These are phyloP conservation scores for Apantesis nais DNA, from an alignment of 2,888 invertebrate genomes.

Conservation along the genomic window DNA sequence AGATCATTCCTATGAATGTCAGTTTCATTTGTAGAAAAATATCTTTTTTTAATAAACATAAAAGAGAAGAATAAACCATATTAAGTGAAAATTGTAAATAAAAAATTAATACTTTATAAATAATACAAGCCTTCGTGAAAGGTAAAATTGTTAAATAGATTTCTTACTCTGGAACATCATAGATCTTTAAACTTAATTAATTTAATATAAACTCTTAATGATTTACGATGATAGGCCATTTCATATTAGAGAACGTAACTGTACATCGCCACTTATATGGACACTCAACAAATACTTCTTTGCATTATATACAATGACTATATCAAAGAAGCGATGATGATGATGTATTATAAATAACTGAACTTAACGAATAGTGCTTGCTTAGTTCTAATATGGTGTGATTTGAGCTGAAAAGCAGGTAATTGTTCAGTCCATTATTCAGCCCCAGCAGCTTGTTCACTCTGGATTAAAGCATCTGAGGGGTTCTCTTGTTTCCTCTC, in stretches of 20 bases:
- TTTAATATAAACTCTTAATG: constrained; percentile 59
- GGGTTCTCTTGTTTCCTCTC: constrained; percentile 70
- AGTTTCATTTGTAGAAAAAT: constrained; percentile 47
- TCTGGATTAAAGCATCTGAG: constrained; percentile 77
- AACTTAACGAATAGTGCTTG: constrained; percentile 76
- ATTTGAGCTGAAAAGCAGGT: constrained; percentile 79
- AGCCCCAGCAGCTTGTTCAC: constrained; percentile 71
- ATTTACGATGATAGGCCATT: constrained; percentile 77
- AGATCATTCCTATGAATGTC: constrained; percentile 38
- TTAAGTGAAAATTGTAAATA: constrained; percentile 60
- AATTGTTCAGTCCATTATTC: constrained; percentile 68
- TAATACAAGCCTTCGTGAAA: constrained; percentile 76
- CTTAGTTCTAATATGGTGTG: constrained; percentile 75
- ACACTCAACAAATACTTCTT: constrained; percentile 73
- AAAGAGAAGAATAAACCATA: constrained; percentile 48
- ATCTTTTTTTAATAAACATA: constrained; percentile 41
- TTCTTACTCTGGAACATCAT: constrained; percentile 75
- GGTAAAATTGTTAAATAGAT: constrained; percentile 75
- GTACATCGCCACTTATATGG: constrained; percentile 70
- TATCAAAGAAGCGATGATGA: constrained; percentile 70
- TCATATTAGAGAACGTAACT: constrained; percentile 66
- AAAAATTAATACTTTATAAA: constrained; percentile 78
- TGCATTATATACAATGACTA: constrained; percentile 80
- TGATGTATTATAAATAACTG: constrained; percentile 76
- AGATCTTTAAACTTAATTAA: constrained; percentile 62